Base-by-base conservation (phyloP, 2,888 invertebrate species). In the Oxycera nigricornis region DNA sequence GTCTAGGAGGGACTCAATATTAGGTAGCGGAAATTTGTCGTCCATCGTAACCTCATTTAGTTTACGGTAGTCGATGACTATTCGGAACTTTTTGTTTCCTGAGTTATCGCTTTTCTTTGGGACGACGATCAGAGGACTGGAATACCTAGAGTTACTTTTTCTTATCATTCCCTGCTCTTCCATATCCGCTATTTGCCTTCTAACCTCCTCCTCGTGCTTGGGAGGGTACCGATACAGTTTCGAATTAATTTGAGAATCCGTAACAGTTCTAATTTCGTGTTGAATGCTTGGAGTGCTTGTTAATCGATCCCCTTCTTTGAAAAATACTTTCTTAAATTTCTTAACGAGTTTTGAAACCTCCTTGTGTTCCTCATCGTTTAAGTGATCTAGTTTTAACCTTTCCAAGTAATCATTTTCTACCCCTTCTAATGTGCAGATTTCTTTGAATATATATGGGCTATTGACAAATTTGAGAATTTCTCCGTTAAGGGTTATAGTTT, bases 21-120 rank as follows among this genome's bases (percentile, higher is more conserved):
- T n/a, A n/a, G 78, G 76, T 20, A 75, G 39, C 2, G 76, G 74
- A 50, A 75, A 73, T 39, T 77, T 75, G 52, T 77, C 76, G 67
- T 75, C 73, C 4, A 74, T 68, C 7, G 77, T 77, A 0, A 77
- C 31, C 4, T 76, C 31, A 67, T 77, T 76, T 14, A 77, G 30
- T 31, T 39, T 75, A 68, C 76, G 62, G 39, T 77, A 78, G 68
- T 77, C 77, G 22, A 74, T 72, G 7, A 74, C 74, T 7, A 78
- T 67, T 24, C 77, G 65, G 30, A 52, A 77, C 62, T 78, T 76
- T n/a, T 74, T 65, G 9, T 75, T 22, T 11, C 75, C 75, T 2
- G 74, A 75, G 28, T 68, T 72, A 41, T 77, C 76, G 72, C 39
- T 46, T 59, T 74, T 77, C 72, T 76, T 78, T 7, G 76, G 75